Conservation (phyloP, 2,113 vertebrate genomes). For the Ginglymostoma cirratum region DNA sequence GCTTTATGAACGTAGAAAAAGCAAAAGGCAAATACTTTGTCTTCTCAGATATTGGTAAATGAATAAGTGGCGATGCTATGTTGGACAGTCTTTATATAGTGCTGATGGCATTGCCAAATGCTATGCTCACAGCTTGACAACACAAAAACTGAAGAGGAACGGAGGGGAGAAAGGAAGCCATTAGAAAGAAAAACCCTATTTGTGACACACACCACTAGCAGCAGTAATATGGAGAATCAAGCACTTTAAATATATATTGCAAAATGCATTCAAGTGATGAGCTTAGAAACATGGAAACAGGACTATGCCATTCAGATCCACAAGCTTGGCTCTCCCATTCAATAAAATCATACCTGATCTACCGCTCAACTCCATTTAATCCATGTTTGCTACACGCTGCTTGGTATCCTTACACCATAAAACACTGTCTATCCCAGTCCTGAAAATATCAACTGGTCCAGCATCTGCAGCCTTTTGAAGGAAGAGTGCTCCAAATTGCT, state of each 20-base stretch:
- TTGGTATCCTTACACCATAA: not conserved
- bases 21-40: too few relatives aligned
- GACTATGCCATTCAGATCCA: not conserved
- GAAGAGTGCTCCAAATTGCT: not conserved
- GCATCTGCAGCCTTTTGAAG: not conserved
- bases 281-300: not conserved
- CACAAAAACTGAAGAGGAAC: not conserved
- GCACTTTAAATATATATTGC: not conserved
- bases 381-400: not conserved
- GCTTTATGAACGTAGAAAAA: too few relatives aligned
- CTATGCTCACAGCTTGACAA: not conserved
- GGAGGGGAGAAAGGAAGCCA: not conserved
- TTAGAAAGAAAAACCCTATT: not conserved
- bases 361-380: not conserved
- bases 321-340: not conserved
- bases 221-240: not conserved
- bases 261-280: not conserved
- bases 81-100: not conserved
- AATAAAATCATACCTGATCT: not conserved
- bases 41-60: too few relatives aligned
- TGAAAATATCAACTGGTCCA: not conserved
- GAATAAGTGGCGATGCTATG: not conserved
- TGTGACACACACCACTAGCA: not conserved
- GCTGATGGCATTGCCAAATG: not conserved
- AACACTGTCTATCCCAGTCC: not conserved